A percentile compares a stretch with the other conserved stretches of the same genome.
phyloP scores from a whole-genome alignment of 1,140 invertebrate species.

The Diorhabda carinulata region DNA sequence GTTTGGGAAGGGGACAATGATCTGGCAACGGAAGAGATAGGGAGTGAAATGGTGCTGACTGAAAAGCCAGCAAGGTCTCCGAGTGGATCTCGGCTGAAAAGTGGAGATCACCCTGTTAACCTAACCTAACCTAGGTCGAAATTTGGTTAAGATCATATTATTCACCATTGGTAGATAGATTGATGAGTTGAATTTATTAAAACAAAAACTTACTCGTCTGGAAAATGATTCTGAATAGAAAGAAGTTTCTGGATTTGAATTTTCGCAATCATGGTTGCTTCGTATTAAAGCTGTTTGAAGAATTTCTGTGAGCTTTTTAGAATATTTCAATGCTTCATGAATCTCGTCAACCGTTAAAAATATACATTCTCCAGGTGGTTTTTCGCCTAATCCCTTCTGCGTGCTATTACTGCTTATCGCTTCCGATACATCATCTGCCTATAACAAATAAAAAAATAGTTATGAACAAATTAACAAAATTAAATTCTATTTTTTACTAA shows the following conservation, averaged over 20 bases:
- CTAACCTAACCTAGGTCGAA: too few relatives aligned
- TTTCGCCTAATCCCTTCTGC: conserved; percentile 41
- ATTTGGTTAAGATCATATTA: too few relatives aligned
- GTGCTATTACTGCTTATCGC: conserved; percentile 43
- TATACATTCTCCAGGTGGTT: conserved; percentile 37
- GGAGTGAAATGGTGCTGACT: too few relatives aligned
- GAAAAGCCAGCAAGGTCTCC: too few relatives aligned
- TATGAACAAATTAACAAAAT: too few relatives aligned
- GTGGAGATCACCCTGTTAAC: too few relatives aligned
- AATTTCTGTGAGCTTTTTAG: conserved; percentile 14
- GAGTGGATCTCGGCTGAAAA: too few relatives aligned
- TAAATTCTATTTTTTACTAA: too few relatives aligned
- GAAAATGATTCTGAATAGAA: conserved; percentile 13
- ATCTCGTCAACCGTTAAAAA: conserved; percentile 42
- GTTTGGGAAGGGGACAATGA: too few relatives aligned
- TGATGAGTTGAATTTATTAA: conserved; percentile 6
- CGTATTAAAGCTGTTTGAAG: conserved; percentile 15
- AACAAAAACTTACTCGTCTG: conserved; percentile 18
- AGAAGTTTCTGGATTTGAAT: conserved; percentile 19
- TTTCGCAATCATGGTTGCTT: conserved; percentile 11
- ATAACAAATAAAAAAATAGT: background rate
- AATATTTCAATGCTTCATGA: conserved; percentile 33
- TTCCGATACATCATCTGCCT: conserved; percentile 41
- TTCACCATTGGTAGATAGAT: background rate
- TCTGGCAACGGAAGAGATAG: too few relatives aligned